Conservation (phyloP, 2,113 vertebrate genomes). For the Acrocephalus kingi region DNA sequence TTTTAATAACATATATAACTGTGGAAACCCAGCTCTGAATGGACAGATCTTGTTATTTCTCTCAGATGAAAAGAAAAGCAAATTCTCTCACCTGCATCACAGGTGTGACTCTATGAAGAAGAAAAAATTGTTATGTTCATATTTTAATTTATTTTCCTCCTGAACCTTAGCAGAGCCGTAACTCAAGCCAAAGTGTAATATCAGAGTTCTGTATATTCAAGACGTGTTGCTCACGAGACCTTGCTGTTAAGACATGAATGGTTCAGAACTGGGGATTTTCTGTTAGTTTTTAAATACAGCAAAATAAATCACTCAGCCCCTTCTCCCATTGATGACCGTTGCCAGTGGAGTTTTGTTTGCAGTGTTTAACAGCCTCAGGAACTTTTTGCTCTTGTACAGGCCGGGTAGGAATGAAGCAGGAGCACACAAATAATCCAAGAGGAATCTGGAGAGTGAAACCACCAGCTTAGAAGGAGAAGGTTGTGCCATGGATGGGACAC, state of each 20-base stretch:
- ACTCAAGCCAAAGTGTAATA: neutral
- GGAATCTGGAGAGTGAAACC: neutral
- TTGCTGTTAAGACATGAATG: neutral
- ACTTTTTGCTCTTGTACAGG: neutral
- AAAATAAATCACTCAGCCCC: neutral
- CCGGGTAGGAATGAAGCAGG: neutral
- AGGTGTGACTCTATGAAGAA: neutral
- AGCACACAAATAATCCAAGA: neutral
- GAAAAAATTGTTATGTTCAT: neutral
- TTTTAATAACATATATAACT: neutral
- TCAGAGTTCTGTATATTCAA: neutral
- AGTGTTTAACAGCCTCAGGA: neutral
- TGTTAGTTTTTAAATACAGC: neutral
- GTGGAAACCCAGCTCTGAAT: neutral
- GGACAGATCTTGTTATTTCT: neutral
- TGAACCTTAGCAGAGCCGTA: neutral
- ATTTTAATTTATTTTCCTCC: neutral
- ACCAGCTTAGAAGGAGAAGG: neutral
- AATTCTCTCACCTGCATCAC: neutral
- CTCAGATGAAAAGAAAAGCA: neutral
- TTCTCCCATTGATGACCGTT: accelerated
- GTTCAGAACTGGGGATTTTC: neutral
- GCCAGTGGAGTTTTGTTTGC: neutral
- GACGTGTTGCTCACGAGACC: accelerated
- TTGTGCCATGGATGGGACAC: neutral